A percentile compares a stretch with the other conserved stretches of the same genome.
Evolutionary conservation across 35 echinoderm and acorn worm genomes (phyloP).

Genomic region (Acanthaster planci): DNA sequence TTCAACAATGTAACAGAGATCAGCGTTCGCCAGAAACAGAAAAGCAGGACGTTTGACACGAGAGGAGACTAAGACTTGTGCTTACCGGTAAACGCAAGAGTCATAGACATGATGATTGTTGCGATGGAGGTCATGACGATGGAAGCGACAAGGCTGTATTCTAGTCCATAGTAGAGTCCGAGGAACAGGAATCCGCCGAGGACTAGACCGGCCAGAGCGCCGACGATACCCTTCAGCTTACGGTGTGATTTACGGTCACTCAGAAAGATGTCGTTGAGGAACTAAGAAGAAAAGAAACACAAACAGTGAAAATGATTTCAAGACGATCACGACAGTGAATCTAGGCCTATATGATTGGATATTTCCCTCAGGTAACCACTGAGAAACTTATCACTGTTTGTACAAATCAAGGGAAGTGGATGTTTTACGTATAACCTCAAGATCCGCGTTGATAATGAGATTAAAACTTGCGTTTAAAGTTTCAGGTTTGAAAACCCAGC

Average conservation of each 20-base stretch:
- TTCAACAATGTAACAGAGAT: too few species aligned
- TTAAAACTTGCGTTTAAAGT: too few species aligned
- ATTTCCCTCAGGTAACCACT: too few species aligned
- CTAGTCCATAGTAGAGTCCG: slow-evolving; percentile 68
- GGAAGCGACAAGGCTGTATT: slow-evolving; percentile 51
- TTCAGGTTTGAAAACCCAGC: too few species aligned
- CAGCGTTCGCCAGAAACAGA: too few species aligned
- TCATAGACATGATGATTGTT: slow-evolving; percentile 67
- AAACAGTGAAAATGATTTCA: not conserved
- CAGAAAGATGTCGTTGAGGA: slow-evolving; percentile 79
- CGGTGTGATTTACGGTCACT: slow-evolving; percentile 60
- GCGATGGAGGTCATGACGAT: slow-evolving; percentile 61
- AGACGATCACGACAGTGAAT: too few species aligned
- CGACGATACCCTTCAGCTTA: slow-evolving; percentile 66
- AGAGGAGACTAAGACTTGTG: not conserved
- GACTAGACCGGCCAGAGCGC: slow-evolving; percentile 64
- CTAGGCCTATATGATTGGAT: too few species aligned
- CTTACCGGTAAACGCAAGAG: slow-evolving; percentile 82
- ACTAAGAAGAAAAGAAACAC: not conserved
- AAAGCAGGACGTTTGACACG: too few species aligned
- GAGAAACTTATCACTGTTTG: too few species aligned
- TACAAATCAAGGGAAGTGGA: too few species aligned
- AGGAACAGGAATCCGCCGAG: slow-evolving; percentile 71
- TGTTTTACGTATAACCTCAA: too few species aligned
- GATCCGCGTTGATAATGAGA: too few species aligned